Percentiles rank a stretch among this genome's conserved stretches.
Evolutionary conservation across 2,113 vertebrate genomes (phyloP).

Genomic region (Scytalopus superciliaris): DNA sequence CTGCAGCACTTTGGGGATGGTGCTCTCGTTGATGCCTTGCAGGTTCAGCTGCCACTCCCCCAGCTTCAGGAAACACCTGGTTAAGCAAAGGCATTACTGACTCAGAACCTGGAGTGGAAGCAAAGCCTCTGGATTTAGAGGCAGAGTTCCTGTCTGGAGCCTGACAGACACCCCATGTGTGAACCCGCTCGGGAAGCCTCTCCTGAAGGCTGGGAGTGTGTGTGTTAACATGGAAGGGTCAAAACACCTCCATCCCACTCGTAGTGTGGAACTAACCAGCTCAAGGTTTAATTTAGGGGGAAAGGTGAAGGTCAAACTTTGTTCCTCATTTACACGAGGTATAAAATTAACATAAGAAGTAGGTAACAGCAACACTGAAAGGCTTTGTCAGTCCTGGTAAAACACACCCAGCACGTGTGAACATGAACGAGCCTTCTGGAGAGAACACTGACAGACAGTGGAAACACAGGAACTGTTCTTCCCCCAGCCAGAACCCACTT

Average conservation of each 20-base stretch:
- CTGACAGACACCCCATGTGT: not conserved
- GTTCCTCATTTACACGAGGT: not conserved
- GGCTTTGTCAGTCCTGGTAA: not conserved
- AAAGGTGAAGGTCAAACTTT: not conserved
- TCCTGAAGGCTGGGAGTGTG: not conserved
- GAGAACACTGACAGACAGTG: not conserved
- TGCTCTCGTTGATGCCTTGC: constrained; percentile 98
- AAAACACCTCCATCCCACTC: not conserved
- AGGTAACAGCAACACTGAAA: not conserved
- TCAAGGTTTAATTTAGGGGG: not conserved
- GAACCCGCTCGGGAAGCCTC: not conserved
- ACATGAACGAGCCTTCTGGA: not conserved
- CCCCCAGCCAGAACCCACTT: not conserved
- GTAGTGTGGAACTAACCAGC: not conserved
- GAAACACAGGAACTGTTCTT: not conserved
- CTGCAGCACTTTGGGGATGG: constrained; percentile 95
- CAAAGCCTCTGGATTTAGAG: not conserved
- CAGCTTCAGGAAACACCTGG: constrained; percentile 95
- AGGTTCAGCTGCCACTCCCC: constrained; percentile 98
- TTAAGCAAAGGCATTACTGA: constrained; percentile 23
- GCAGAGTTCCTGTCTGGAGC: not conserved
- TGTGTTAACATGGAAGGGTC: not conserved
- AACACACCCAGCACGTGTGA: not conserved
- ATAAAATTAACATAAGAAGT: not conserved
- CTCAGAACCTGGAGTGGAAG: not conserved